Percentiles rank a stretch among this genome's conserved stretches.
Evolutionary conservation across 1,140 invertebrate species (phyloP).

Genomic region (Drosophila kurseongensis): DNA sequence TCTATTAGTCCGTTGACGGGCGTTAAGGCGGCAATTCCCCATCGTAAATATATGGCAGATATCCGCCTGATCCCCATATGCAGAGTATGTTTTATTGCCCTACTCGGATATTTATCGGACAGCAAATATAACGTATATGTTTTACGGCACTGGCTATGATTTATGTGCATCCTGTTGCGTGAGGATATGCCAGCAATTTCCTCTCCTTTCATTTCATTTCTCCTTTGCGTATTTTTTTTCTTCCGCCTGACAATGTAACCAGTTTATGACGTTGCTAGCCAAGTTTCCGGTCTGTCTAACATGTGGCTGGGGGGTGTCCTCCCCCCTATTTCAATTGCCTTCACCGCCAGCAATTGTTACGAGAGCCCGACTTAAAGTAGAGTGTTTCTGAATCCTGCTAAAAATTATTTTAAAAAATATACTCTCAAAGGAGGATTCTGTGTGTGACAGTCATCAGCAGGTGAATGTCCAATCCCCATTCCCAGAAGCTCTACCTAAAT

Average conservation of each 20-base stretch:
- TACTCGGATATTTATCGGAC: conserved; percentile 47
- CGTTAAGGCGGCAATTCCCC: conserved; percentile 47
- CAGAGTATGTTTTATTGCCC: conserved; percentile 53
- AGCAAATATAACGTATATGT: conserved; percentile 9
- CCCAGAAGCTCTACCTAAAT: conserved; percentile 15
- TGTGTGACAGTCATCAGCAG: conserved; percentile 31
- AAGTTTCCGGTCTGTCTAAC: conserved; percentile 38
- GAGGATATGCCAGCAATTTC: conserved; percentile 38
- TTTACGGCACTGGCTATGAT: conserved; percentile 48
- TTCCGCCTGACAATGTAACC: conserved; percentile 72
- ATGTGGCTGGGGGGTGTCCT: background rate
- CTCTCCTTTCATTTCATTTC: conserved; percentile 39
- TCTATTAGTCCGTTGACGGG: conserved; percentile 49
- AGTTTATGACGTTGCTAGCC: conserved; percentile 62
- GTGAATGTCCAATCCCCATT: conserved; percentile 20
- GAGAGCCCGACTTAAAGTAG: background rate
- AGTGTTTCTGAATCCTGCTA: conserved; percentile 7
- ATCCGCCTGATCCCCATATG: conserved; percentile 34
- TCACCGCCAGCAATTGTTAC: conserved; percentile 12
- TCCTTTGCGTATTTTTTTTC: conserved; percentile 8
- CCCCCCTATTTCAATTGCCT: conserved; percentile 4
- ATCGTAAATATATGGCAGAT: conserved; percentile 26
- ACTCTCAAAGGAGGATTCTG: conserved; percentile 22
- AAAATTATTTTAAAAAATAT: conserved; percentile 34
- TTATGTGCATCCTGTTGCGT: conserved; percentile 77